phyloP scores from a whole-genome alignment of 2,113 vertebrate species.

The Brevimyrus niger region DNA sequence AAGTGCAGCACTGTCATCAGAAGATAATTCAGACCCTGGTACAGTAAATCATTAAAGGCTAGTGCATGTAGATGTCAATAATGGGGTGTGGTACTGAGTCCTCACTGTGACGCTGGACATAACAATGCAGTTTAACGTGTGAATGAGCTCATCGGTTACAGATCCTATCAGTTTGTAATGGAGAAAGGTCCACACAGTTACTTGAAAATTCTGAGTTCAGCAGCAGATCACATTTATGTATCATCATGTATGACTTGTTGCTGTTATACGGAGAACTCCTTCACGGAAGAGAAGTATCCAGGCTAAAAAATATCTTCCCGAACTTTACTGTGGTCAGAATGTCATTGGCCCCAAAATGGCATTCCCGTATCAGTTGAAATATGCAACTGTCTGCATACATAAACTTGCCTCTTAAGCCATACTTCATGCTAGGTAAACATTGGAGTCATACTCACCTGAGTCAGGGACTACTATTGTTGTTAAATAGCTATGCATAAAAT shows the following conservation, averaged over 20 bases:
- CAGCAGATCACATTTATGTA: background rate
- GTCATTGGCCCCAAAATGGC: background rate
- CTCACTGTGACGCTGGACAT: background rate
- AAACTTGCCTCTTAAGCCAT: conserved; percentile 17
- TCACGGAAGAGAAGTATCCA: background rate
- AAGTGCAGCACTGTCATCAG: background rate
- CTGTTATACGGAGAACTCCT: background rate
- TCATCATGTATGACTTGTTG: background rate
- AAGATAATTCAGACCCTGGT: background rate
- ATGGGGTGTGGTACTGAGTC: background rate
- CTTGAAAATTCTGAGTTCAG: background rate
- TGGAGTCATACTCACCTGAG: background rate
- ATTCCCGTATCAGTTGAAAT: background rate
- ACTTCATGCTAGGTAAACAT: background rate
- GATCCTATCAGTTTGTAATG: background rate
- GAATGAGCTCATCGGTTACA: background rate
- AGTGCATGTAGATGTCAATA: background rate
- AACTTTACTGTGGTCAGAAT: background rate
- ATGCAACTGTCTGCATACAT: background rate
- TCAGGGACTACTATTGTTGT: background rate
- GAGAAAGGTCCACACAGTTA: background rate
- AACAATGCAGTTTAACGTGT: background rate
- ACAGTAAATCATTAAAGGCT: background rate
- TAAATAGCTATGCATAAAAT: background rate
- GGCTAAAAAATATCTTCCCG: background rate